Evolutionary conservation across 2,797 vertebrate species (phyloP), one percentile per base, ranked within the genome.

Genomic region (Clarias platycephalus): DNA sequence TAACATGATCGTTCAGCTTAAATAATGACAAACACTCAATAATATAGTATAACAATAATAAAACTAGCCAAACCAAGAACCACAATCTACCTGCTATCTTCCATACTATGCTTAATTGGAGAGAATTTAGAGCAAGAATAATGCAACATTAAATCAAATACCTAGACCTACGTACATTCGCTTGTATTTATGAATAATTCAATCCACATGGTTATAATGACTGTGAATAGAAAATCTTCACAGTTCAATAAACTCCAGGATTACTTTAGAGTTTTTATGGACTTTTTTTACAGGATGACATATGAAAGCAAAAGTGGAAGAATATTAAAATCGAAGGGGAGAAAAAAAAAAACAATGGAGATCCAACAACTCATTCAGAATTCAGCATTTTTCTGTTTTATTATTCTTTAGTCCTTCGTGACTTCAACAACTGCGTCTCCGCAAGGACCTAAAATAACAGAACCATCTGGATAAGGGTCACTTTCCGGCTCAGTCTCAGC

Each of bases 401-500:
- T 77, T 58, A 37, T 60, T 60, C 78, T 87, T 85, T 77, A 81
- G 71, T 88, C 88, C 88, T 77, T 2, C 0, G 83, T 88, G 88
- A 88, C 88, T 87, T 90, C 44, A 87, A 85, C 86, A 90, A 89
- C 81, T 0, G 91, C 58, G 26, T 44, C 64, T 86, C 63, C 70
- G 80, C 82, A 77, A 86, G 81, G 88, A 86, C 90, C 87, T 80
- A 85, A 88, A 90, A 92, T 90, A 90, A 92, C 88, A 90, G 82
- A 75, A 85, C 89, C 90, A 91, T 92, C 89, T 92, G 91, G 89
- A 89, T 84, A 77, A 81, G 82, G 88, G 89, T 90, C 88, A 90
- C 70, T 82, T 83, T 90, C 88, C 87, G 88, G 83, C 77, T 28
- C 62, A 80, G 86, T 85, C 86, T 80, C 81, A 78, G 68, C 80